Conservation (phyloP, 2,797 vertebrate species). For the Lutjanus argentimaculatus region DNA sequence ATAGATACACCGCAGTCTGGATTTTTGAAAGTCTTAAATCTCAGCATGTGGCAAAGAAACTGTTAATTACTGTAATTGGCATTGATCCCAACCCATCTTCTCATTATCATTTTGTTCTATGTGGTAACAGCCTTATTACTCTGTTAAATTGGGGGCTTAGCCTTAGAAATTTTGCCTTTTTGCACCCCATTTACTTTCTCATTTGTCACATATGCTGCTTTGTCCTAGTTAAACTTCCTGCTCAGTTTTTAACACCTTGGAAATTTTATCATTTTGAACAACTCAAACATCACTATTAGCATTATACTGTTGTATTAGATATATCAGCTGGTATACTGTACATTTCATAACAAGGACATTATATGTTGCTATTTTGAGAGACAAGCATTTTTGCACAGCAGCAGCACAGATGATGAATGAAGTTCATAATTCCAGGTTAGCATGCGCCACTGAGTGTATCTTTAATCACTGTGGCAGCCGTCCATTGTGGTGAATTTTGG, state of each 20-base stretch:
- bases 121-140: background rate
- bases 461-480: slow-evolving; percentile 40
- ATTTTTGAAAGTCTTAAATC: background rate
- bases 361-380: slow-evolving; percentile 18
- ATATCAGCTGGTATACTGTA: background rate
- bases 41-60: background rate
- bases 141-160: background rate
- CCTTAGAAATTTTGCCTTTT: background rate
- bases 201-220: background rate
- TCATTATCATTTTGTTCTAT: background rate
- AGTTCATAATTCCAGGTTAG: slow-evolving; percentile 32
- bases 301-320: background rate
- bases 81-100: background rate
- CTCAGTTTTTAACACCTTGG: background rate
- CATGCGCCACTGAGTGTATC: slow-evolving; percentile 25
- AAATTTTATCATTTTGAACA: background rate
- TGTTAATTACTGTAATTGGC: background rate
- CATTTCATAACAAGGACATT: slow-evolving; percentile 13
- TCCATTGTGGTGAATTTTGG: slow-evolving; percentile 25
- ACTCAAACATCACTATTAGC: background rate
- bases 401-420: slow-evolving; percentile 28
- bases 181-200: background rate
- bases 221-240: background rate
- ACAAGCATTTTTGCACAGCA: slow-evolving; percentile 15
- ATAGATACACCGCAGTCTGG: background rate